Evolutionary conservation across 2,888 invertebrate species (phyloP).

Genomic region (Argyresthia goedartella): DNA sequence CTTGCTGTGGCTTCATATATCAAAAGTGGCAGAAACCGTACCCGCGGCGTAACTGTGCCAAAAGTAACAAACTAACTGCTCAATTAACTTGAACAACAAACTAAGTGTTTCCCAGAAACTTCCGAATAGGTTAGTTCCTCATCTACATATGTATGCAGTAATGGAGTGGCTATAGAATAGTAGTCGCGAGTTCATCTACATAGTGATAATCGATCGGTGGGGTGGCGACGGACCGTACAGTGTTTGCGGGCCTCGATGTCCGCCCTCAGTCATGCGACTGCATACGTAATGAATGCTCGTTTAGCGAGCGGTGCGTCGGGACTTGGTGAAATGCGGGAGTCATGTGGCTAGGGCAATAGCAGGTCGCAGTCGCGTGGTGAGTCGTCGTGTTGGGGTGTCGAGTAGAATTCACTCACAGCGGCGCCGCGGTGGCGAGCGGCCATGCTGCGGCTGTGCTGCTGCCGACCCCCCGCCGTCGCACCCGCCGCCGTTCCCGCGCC

Average conservation of each 20-base stretch:
- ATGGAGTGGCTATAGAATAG: constrained; percentile 25
- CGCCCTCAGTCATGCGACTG: background rate
- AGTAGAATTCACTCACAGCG: constrained; percentile 41
- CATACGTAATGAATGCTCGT: background rate
- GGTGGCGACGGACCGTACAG: constrained; percentile 9
- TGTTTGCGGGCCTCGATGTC: background rate
- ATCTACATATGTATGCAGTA: too few species aligned
- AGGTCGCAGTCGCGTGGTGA: too few species aligned
- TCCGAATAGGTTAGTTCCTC: too few species aligned
- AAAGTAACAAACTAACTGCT: too few species aligned
- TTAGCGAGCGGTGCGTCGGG: background rate
- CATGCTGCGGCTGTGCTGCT: constrained; percentile 44
- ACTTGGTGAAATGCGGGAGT: background rate
- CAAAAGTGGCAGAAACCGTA: too few species aligned
- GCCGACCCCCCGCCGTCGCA: constrained; percentile 33
- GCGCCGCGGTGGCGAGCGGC: constrained; percentile 50
- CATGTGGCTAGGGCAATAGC: background rate
- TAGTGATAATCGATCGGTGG: constrained; percentile 32
- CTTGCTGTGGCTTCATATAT: too few species aligned
- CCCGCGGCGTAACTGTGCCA: too few species aligned
- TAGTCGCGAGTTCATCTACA: constrained; percentile 46
- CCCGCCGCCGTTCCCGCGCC: constrained; percentile 25
- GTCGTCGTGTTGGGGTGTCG: background rate
- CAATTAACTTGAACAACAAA: too few species aligned
- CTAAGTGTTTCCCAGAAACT: too few species aligned